These are phyloP conservation scores for Whitmania pigra DNA, from an alignment of 1,140 invertebrate species.

Conservation along the genomic window DNA sequence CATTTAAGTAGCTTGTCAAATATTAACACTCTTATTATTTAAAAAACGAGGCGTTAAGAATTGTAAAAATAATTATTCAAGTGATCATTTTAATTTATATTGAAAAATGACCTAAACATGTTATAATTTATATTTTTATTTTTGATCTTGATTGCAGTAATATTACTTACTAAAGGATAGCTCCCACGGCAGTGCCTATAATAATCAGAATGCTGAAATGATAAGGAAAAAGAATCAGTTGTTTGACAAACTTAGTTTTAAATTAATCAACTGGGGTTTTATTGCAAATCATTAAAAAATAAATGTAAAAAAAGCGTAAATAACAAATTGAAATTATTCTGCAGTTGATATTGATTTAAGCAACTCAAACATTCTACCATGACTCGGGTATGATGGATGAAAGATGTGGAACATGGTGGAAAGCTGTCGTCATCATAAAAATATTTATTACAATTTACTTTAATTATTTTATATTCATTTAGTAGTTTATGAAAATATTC, in stretches of 20 bases:
- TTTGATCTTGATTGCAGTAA: neutral
- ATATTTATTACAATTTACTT: too few species aligned
- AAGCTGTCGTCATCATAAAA: neutral
- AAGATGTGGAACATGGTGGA: constrained; percentile 1
- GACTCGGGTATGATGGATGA: constrained; percentile 9
- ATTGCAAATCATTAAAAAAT: too few species aligned
- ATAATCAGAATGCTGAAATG: constrained; percentile 15
- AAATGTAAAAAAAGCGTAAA: too few species aligned
- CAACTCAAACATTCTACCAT: neutral
- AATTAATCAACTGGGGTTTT: neutral
- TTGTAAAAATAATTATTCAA: too few species aligned
- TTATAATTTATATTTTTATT: neutral
- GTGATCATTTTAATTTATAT: neutral
- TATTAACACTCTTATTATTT: too few species aligned
- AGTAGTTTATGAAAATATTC: too few species aligned
- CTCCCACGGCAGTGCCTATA: constrained; percentile 1
- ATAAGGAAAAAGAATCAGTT: neutral
- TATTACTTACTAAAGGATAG: neutral
- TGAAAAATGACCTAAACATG: neutral
- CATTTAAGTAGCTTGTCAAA: too few species aligned
- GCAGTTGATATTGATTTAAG: too few species aligned
- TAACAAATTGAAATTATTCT: too few species aligned
- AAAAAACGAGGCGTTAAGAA: too few species aligned
- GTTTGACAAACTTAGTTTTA: too few species aligned
- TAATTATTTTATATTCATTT: too few species aligned